Evolutionary conservation across 2,888 invertebrate species (phyloP), one percentile per base, ranked within the genome.

Genomic region (Altica lythri): DNA sequence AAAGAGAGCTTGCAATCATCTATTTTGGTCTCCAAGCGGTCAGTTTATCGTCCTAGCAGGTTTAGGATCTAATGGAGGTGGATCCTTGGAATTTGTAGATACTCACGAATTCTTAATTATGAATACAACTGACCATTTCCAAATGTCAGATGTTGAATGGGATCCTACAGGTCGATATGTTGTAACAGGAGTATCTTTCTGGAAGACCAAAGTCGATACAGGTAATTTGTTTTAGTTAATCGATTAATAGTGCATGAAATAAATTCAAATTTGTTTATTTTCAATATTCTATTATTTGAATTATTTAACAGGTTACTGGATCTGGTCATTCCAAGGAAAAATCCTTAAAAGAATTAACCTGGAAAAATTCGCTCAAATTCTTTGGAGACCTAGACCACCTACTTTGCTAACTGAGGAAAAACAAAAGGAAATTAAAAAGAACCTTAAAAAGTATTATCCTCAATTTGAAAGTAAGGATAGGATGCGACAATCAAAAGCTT

Each of bases 81-180:
- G 97, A 37, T 90, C 91, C 4, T 78, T 98, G 64, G 96, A 97
- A 77, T 98, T 97, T 74, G 86, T 97, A 38, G 97, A 98, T 72
- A 92, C 95, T 0, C 89, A 91, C 68, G 97, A 98, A 73, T 96
- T 95, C 75, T 88, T 94, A 4, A 85, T 94, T n/a, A 95, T 95
- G 90, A 90, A 91, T 70, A 86, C 90, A 8, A 89, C 90, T 0
- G 96, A 96, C 75, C 97, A 98, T 77, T 96, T 92, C 77, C 80
- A 85, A 76, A 87, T 88, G 74, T 94, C 95, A 0, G 95, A 97
- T 73, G 93, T 98, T 1, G 97, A 97, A 75, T 99, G 99, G 99
- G 99, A 99, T 78, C 98, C 99, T 1, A 99, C 98, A 2, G 99
- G 99, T 1, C 86, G 99, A 59, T 99, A 94, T 72, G 94, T 99